Conservation (phyloP, 2,888 invertebrate genomes). For the Cephus rjabovi region DNA sequence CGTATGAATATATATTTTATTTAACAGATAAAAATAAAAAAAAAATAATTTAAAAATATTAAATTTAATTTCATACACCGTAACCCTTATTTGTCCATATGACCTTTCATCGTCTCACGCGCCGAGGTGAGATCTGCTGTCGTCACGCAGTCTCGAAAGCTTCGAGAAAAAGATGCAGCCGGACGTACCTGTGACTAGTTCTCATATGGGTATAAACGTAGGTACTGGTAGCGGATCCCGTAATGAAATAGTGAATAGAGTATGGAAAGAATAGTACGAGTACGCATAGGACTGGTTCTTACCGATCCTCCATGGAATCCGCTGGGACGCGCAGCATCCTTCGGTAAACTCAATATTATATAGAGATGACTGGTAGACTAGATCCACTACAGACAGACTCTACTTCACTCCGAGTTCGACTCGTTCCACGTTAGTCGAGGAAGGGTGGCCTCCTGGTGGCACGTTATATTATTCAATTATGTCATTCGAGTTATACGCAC, state of each 20-base stretch:
- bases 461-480: slow-evolving; percentile 66
- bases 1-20: neutral
- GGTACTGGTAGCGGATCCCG: neutral
- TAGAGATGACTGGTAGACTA: neutral
- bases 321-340: neutral
- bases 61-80: neutral
- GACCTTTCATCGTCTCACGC: neutral
- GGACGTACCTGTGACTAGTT: neutral
- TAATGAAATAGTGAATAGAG: neutral
- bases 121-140: neutral
- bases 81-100: neutral
- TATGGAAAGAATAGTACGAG: neutral
- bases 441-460: slow-evolving; percentile 41
- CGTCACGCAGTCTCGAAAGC: neutral
- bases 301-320: neutral
- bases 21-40: neutral
- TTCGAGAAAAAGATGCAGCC: neutral
- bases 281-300: neutral
- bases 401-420: neutral
- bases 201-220: neutral
- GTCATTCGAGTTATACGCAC: slow-evolving; percentile 62
- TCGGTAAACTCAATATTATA: neutral
- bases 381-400: neutral
- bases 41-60: neutral
- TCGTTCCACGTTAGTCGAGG: slow-evolving; percentile 6